Evolutionary conservation across 2,113 vertebrate species (phyloP).

Genomic region (Orthonyx spaldingii): DNA sequence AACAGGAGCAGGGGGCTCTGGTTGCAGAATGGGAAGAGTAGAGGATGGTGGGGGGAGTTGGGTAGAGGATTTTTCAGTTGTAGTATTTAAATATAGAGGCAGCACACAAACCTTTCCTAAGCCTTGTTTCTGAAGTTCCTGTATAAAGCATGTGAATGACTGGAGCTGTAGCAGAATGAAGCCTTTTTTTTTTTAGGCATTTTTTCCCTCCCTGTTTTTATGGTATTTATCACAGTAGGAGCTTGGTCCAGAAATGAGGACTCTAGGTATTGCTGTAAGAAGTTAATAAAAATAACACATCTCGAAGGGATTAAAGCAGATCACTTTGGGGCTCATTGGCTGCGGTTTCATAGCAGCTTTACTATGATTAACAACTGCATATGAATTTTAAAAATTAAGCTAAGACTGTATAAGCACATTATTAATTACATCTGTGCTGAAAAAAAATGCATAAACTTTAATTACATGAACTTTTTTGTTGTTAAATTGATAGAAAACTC

Average conservation of each 20-base stretch:
- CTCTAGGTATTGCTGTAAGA: neutral
- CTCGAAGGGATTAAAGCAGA: neutral
- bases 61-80: neutral
- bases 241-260: neutral
- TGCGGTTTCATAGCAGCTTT: neutral
- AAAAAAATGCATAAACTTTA: neutral
- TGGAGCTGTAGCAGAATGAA: neutral
- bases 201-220: neutral
- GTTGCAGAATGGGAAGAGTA: neutral
- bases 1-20: neutral
- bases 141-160: neutral
- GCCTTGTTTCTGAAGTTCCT: neutral
- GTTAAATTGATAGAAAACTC: neutral
- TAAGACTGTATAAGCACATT: neutral
- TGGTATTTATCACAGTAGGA: neutral
- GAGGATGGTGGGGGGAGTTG: no score
- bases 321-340: neutral
- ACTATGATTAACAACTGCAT: neutral
- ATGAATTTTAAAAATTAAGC: constrained; percentile 2
- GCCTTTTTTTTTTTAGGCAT: neutral
- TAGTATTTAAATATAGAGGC: neutral
- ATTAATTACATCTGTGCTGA: neutral
- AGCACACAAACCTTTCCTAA: neutral
- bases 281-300: constrained; percentile 1
- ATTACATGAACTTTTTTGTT: neutral